A percentile compares a stretch with the other conserved stretches of the same genome.
Evolutionary conservation across 1,140 invertebrate genomes (phyloP).

Genomic region (Mizuhopecten yessoensis): DNA sequence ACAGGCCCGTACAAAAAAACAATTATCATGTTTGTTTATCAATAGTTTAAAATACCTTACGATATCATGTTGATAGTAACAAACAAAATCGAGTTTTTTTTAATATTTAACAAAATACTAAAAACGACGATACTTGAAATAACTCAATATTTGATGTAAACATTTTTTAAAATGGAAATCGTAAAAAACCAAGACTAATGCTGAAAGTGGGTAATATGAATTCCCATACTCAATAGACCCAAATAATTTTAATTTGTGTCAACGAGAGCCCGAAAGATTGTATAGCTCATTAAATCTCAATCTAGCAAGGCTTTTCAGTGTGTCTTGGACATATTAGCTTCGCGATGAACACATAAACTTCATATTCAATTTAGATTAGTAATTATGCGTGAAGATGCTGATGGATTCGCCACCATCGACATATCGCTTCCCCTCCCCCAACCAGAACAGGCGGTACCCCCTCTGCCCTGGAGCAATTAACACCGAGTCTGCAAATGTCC

Average conservation of each 20-base stretch:
- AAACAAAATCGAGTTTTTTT: no score
- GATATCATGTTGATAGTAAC: no score
- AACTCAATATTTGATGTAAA: no score
- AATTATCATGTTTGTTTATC: no score
- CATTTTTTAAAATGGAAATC: no score
- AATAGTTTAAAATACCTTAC: no score
- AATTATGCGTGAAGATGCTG: not conserved
- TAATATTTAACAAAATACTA: no score
- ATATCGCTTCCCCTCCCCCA: not conserved
- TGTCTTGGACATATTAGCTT: not conserved
- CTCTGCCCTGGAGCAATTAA: constrained; percentile 37
- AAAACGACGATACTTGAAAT: no score
- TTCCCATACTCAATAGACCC: no score
- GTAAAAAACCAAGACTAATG: no score
- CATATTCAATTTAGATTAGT: constrained; percentile 22
- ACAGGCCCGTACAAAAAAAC: no score
- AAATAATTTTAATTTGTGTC: not conserved
- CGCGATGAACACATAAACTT: not conserved
- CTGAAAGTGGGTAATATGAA: no score
- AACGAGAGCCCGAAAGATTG: not conserved
- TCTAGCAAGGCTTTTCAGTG: not conserved
- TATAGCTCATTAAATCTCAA: constrained; percentile 9
- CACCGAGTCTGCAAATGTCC: constrained; percentile 8
- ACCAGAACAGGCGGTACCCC: not conserved
- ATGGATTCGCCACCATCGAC: not conserved